A percentile compares a stretch with the other conserved stretches of the same genome.
Conservation (phyloP, 1,140 invertebrate genomes). For the Nephotettix cincticeps region DNA sequence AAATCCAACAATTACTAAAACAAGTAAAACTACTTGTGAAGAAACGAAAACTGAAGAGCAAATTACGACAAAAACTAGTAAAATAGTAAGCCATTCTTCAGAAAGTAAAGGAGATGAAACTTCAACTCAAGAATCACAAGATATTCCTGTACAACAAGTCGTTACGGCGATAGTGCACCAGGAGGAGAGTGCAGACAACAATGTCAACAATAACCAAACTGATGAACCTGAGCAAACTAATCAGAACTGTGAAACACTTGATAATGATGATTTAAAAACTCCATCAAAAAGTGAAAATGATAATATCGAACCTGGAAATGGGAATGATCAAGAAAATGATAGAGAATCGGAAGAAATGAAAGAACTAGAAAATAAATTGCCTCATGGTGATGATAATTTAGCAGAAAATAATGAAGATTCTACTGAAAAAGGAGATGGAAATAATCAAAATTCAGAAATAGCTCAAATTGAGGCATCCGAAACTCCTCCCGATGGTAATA, state of each 20-base stretch:
- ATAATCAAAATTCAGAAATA: neutral
- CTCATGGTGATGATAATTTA: neutral
- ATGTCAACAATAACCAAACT: neutral
- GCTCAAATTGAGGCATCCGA: neutral
- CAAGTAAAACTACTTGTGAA: constrained; percentile 26
- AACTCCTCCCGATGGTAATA: neutral
- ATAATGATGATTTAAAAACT: constrained; percentile 19
- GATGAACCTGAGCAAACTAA: too few species aligned
- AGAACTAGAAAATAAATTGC: neutral
- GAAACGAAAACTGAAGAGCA: constrained; percentile 25
- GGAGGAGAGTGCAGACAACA: constrained; percentile 18
- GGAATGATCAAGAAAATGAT: neutral
- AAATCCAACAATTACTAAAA: constrained; percentile 9
- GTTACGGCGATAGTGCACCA: constrained; percentile 24
- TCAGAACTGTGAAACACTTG: too few species aligned
- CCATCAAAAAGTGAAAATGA: neutral
- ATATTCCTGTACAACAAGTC: constrained; percentile 31
- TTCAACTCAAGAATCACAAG: constrained; percentile 40
- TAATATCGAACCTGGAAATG: neutral
- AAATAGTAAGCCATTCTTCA: neutral
- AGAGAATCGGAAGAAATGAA: neutral
- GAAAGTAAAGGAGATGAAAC: neutral
- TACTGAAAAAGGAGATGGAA: neutral
- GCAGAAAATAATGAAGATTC: neutral
- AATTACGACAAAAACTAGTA: constrained; percentile 18